phyloP scores from a whole-genome alignment of 2,797 vertebrate species.

The Ptychadena robeensis region DNA sequence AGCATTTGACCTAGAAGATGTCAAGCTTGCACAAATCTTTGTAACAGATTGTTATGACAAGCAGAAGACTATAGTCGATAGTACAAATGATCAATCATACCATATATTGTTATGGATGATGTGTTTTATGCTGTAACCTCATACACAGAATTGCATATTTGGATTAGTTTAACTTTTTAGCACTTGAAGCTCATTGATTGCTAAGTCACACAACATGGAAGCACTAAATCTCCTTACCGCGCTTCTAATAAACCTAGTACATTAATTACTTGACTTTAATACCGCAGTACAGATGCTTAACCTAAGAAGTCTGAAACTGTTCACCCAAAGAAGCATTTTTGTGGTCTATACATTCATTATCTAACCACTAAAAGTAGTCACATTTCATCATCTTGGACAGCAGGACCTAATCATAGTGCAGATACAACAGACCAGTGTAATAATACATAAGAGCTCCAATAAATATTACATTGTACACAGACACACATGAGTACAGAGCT shows the following conservation, averaged over 20 bases:
- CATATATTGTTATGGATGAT: no score
- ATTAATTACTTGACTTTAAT: neutral
- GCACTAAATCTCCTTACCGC: no score
- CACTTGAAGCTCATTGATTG: no score
- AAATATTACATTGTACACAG: neutral
- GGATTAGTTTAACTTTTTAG: no score
- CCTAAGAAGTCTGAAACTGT: neutral
- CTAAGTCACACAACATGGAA: no score
- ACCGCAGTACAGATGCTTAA: neutral
- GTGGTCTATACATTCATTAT: neutral
- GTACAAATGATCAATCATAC: no score
- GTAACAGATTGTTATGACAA: no score
- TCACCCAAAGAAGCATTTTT: neutral
- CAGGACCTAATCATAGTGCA: neutral
- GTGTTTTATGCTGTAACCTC: no score
- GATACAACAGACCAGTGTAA: neutral
- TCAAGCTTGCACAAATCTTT: no score
- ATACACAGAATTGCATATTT: no score
- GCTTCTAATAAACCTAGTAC: neutral
- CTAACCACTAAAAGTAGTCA: neutral
- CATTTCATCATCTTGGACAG: neutral
- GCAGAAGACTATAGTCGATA: no score
- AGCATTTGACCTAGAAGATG: no score
- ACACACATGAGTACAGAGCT: neutral
- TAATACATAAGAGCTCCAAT: neutral